These are phyloP conservation scores for Proisotoma minuta DNA, from an alignment of 2,888 invertebrate genomes.

Conservation along the genomic window DNA sequence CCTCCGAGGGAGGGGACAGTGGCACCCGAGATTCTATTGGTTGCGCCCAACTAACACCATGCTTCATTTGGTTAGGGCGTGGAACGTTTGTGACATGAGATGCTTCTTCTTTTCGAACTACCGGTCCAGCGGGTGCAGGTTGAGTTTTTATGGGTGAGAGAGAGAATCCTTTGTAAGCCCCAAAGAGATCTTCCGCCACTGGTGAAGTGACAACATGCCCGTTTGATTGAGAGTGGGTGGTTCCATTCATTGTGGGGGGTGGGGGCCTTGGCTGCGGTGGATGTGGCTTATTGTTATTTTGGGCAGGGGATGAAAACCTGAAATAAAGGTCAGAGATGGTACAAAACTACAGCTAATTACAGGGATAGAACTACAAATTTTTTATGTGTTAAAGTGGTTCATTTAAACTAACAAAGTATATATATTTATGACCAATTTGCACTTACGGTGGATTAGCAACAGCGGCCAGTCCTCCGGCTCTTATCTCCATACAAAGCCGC, in stretches of 20 bases:
- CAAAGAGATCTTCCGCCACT: conserved; percentile 61
- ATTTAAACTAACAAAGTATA: too few relatives aligned
- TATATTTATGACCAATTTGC: not conserved
- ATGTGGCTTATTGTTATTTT: too few relatives aligned
- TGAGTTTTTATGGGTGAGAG: conserved; percentile 59
- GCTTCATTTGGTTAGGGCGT: not conserved
- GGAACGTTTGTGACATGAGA: not conserved
- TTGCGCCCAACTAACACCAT: conserved; percentile 45
- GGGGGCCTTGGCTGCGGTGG: conserved; percentile 3
- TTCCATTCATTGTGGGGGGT: not conserved
- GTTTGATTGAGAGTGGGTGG: not conserved
- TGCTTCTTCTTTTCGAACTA: conserved; percentile 22
- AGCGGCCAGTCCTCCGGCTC: conserved; percentile 48
- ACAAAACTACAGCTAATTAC: too few relatives aligned
- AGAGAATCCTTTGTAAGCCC: conserved; percentile 81
- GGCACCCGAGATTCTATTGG: conserved; percentile 42
- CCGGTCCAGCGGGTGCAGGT: conserved; percentile 18
- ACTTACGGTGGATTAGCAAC: conserved; percentile 41
- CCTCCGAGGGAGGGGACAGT: conserved; percentile 25
- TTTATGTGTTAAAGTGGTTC: too few relatives aligned
- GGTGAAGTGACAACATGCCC: too few relatives aligned
- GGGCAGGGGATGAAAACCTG: too few relatives aligned
- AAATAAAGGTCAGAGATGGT: too few relatives aligned
- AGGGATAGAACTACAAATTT: too few relatives aligned
- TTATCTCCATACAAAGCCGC: conserved; percentile 53